A percentile compares a stretch with the other conserved stretches of the same genome.
phyloP scores from a whole-genome alignment of 1,140 invertebrate species.

The Macrobrachium rosenbergii region DNA sequence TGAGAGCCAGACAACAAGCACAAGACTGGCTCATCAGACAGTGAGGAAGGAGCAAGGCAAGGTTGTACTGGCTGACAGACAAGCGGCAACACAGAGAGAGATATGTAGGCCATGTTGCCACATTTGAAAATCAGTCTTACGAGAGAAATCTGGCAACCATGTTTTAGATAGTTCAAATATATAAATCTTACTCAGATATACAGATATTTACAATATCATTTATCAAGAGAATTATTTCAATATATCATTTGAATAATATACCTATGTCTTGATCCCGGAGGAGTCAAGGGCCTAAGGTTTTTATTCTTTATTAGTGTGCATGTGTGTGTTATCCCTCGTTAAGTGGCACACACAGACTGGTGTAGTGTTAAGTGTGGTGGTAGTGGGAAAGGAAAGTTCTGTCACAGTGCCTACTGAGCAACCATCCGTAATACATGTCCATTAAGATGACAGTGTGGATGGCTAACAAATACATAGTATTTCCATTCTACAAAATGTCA shows the following conservation, averaged over 20 bases:
- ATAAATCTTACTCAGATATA: constrained; percentile 48
- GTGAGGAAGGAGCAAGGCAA: constrained; percentile 60
- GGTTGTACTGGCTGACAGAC: constrained; percentile 62
- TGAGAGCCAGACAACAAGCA: constrained; percentile 51
- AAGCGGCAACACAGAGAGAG: constrained; percentile 64
- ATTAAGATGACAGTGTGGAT: neutral
- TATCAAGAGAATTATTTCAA: constrained; percentile 27
- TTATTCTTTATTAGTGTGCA: constrained; percentile 51
- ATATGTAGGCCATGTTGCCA: constrained; percentile 64
- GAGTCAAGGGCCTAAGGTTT: constrained; percentile 48
- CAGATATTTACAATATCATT: constrained; percentile 51
- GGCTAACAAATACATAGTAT: too few relatives aligned
- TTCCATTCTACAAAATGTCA: too few relatives aligned
- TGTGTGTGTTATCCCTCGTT: constrained; percentile 59
- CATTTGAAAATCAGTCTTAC: constrained; percentile 61
- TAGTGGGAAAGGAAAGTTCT: constrained; percentile 30
- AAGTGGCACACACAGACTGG: constrained; percentile 59
- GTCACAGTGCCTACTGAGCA: constrained; percentile 11
- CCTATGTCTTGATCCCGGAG: constrained; percentile 54
- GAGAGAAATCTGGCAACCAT: constrained; percentile 63
- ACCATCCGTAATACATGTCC: constrained; percentile 25
- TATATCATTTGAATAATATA: constrained; percentile 52
- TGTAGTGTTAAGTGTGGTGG: constrained; percentile 58
- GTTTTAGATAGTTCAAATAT: constrained; percentile 54
- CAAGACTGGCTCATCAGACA: constrained; percentile 44